phyloP scores from a whole-genome alignment of 2,888 invertebrate genomes.

The Agriotes lineatus region DNA sequence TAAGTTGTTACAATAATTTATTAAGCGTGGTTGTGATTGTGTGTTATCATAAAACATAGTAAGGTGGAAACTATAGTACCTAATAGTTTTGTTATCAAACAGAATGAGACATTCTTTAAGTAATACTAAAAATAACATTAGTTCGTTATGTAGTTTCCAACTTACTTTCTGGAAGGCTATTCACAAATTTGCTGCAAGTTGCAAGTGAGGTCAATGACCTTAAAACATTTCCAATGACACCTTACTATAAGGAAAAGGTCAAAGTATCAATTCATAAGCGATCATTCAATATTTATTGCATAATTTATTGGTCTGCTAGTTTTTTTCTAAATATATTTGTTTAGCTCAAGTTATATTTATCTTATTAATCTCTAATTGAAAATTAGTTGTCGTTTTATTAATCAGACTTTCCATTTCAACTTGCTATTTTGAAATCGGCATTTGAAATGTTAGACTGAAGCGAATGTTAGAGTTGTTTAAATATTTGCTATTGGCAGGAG shows the following conservation, averaged over 20 bases:
- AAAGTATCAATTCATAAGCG: constrained; percentile 50
- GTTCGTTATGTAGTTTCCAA: constrained; percentile 21
- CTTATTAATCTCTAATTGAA: too few species aligned
- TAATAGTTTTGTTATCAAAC: neutral
- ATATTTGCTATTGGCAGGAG: too few species aligned
- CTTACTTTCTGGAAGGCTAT: constrained; percentile 29
- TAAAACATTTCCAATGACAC: constrained; percentile 67
- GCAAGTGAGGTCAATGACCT: constrained; percentile 47
- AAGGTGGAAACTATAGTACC: constrained; percentile 24
- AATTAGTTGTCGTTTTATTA: too few species aligned
- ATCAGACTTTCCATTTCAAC: too few species aligned
- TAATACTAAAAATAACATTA: too few species aligned
- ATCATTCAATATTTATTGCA: constrained; percentile 50
- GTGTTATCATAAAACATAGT: constrained; percentile 33
- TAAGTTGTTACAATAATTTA: constrained; percentile 18
- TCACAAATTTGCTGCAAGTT: constrained; percentile 36
- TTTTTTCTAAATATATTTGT: neutral
- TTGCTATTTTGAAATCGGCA: neutral
- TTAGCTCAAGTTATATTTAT: too few species aligned
- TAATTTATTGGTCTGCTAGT: constrained; percentile 57
- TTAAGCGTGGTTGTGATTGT: constrained; percentile 33
- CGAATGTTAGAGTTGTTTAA: neutral
- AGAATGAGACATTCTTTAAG: neutral
- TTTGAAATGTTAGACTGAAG: neutral
- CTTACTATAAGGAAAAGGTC: constrained; percentile 68